phyloP scores from a whole-genome alignment of 2,113 vertebrate species.

The Lagopus leucura region DNA sequence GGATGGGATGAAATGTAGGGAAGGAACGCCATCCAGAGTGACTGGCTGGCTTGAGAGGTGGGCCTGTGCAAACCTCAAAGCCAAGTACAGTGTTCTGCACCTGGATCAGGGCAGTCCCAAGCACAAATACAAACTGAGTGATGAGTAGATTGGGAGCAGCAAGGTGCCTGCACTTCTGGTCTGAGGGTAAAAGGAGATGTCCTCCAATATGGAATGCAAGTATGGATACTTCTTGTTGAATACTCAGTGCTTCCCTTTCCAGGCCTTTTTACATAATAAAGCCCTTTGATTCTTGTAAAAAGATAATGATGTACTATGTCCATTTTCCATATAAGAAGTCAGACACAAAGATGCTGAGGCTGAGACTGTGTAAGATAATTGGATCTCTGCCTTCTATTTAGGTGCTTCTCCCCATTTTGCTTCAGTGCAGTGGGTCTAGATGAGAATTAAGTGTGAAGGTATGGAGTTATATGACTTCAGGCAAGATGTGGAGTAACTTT shows the following conservation, averaged over 20 bases:
- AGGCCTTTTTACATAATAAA: not conserved
- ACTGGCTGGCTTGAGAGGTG: not conserved
- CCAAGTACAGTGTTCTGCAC: not conserved
- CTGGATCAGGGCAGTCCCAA: not conserved
- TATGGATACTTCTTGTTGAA: not conserved
- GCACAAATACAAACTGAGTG: not conserved
- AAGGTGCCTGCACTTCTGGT: not conserved
- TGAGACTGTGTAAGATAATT: not conserved
- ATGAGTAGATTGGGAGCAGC: not conserved
- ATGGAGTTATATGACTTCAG: not conserved
- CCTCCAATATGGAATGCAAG: not conserved
- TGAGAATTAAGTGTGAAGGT: not conserved
- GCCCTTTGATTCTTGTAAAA: not conserved
- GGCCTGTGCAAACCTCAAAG: not conserved
- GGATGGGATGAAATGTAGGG: not conserved
- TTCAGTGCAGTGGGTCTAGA: not conserved
- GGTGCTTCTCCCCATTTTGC: not conserved
- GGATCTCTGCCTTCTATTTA: not conserved
- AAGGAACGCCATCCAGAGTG: not conserved
- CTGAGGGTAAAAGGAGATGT: not conserved
- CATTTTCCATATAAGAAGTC: not conserved
- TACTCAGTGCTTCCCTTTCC: not conserved
- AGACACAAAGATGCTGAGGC: not conserved
- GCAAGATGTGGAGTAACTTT: not conserved
- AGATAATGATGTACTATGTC: not conserved